Conservation (phyloP, 1,140 invertebrate genomes). For the Apocrypta bakeri region DNA sequence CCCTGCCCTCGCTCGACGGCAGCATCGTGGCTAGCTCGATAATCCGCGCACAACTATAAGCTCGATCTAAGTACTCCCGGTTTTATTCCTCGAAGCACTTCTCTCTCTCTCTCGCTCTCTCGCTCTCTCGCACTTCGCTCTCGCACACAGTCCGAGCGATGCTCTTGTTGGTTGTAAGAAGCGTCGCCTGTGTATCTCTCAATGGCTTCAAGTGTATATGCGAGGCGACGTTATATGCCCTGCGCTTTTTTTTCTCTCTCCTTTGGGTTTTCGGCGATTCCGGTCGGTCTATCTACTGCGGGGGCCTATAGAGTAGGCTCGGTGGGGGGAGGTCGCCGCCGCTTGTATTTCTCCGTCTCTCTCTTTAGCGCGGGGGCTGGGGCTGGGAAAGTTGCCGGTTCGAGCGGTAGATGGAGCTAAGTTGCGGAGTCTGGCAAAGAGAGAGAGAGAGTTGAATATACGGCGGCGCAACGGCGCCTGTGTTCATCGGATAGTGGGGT, state of each 20-base stretch:
- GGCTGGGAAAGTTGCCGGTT: background rate
- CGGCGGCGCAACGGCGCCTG: too few relatives aligned
- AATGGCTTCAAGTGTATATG: background rate
- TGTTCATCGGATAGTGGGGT: too few relatives aligned
- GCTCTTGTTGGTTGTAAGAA: background rate
- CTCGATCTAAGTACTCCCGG: background rate
- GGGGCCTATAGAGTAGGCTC: background rate
- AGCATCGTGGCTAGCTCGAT: slow-evolving; percentile 10
- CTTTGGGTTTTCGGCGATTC: background rate
- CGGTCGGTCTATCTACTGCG: slow-evolving; percentile 1
- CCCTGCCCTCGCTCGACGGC: background rate
- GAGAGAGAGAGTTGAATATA: background rate
- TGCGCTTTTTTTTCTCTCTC: background rate
- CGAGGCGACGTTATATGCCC: background rate
- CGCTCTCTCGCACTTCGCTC: background rate
- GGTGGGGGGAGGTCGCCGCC: background rate
- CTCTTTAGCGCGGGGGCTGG: background rate
- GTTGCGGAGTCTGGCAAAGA: background rate
- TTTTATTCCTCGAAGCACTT: background rate
- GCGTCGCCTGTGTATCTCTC: background rate
- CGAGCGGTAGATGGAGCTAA: background rate
- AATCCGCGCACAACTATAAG: background rate
- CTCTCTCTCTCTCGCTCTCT: background rate
- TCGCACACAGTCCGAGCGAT: background rate
- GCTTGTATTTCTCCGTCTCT: background rate